Base-by-base conservation (phyloP, 2,888 invertebrate species). In the Xestia sexstrigata region DNA sequence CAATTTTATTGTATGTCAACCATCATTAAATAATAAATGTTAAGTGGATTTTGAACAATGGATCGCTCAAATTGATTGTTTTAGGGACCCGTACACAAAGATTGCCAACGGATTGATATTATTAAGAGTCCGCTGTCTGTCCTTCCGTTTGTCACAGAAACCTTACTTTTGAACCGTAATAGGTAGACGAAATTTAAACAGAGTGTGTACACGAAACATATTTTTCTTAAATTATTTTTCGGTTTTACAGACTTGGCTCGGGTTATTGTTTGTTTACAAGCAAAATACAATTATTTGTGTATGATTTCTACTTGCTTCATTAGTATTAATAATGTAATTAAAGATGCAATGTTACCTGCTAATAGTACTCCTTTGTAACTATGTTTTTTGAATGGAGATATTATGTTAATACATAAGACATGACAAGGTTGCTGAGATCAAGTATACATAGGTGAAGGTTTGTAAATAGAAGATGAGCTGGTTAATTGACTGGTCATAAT, bases 401-500 rank as follows among this genome's bases (percentile, higher is more conserved):
- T 58, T 74, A 74, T 77, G 42, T 26, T 76, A 76, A 67, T 39
- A 65, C 20, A 60, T 15, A 58, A 15, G 17, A 45, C 62, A 45
- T 17, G 26, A 26, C 78, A 78, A 78, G 77, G 77, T 63, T 78
- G 26, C 62, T 78, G 62, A 70, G 23, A 70, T 78, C 35, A 45
- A 42, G 13, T 42, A 23, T 42, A 42, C 42, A 42, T 9, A 35
- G 45, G 62, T 55, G 45, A 78, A 78, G 77, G 78, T 63, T 52
- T 52, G 11, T 17, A 5, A 62, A 52, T 62, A 26, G 23, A 35
- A 69, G 70, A 78, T 47, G n/a, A 42, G 11, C 49, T 35, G 42
- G n/a, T 15, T 58, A 26, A 47, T 23, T 39, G 4, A 42, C 7
- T 63, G n/a, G 15, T 39, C 63, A 23, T 63, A 39, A 39, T 39